phyloP scores from a whole-genome alignment of 2,797 vertebrate genomes.

The Xenopus petersii region DNA sequence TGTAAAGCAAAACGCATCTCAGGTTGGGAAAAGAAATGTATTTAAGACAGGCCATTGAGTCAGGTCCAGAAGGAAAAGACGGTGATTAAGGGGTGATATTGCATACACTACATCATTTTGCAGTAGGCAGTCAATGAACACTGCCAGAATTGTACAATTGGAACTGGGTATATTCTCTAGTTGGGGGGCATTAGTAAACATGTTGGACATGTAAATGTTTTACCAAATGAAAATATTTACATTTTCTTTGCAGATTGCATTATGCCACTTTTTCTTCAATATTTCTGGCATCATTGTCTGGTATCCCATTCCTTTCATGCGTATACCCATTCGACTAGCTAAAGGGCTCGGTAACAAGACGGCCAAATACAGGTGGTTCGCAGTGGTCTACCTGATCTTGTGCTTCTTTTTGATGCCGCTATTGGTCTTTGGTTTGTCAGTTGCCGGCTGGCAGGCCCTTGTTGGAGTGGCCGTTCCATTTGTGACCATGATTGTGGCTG shows the following conservation, averaged over 20 bases:
- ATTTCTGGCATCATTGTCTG: conserved; percentile 87
- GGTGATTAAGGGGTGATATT: too few species aligned
- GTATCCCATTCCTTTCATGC: conserved; percentile 83
- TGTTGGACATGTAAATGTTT: too few species aligned
- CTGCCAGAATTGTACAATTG: too few species aligned
- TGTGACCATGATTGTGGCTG: conserved; percentile 54
- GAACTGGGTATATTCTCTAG: too few species aligned
- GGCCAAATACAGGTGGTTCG: conserved; percentile 87
- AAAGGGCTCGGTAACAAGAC: conserved; percentile 81
- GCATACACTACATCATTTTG: too few species aligned
- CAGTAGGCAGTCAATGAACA: too few species aligned
- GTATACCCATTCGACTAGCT: conserved; percentile 82
- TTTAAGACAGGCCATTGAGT: too few species aligned
- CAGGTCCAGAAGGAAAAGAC: too few species aligned
- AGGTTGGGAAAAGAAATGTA: too few species aligned
- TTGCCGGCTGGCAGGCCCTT: conserved; percentile 86
- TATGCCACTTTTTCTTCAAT: conserved; percentile 97
- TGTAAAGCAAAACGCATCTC: too few species aligned
- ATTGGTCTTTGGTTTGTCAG: conserved; percentile 77
- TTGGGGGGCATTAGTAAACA: too few species aligned
- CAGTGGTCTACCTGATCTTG: conserved; percentile 76
- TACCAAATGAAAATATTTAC: too few species aligned
- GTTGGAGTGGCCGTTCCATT: conserved; percentile 81
- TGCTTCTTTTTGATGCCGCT: conserved; percentile 82
- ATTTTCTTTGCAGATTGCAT: conserved; percentile 77